Percentiles rank a stretch among this genome's conserved stretches.
Evolutionary conservation across 2,797 vertebrate species (phyloP).

Genomic region (Channa striata): DNA sequence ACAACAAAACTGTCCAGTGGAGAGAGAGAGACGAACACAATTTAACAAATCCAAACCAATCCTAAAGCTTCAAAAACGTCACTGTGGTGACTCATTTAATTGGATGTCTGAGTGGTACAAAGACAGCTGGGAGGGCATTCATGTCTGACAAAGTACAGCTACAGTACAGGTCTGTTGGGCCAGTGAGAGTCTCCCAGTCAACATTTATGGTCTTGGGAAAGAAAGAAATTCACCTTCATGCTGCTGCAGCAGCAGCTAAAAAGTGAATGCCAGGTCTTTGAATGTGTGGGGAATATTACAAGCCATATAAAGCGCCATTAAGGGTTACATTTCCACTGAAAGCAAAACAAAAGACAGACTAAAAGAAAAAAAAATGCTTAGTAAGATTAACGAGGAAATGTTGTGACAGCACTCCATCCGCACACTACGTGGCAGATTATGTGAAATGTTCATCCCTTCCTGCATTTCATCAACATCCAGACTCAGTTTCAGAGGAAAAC

Average conservation of each 20-base stretch:
- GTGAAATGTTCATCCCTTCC: not conserved
- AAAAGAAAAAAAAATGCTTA: not conserved
- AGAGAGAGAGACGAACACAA: not conserved
- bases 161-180: slow-evolving; percentile 22
- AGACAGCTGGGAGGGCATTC: slow-evolving; percentile 32
- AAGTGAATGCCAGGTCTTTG: too few relatives aligned
- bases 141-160: slow-evolving; percentile 15
- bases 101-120: not conserved
- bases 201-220: too few relatives aligned
- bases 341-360: not conserved
- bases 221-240: too few relatives aligned
- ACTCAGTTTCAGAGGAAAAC: slow-evolving; percentile 13
- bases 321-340: too few relatives aligned
- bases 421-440: not conserved
- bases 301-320: not conserved
- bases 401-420: too few relatives aligned
- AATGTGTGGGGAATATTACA: not conserved
- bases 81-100: not conserved
- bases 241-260: too few relatives aligned
- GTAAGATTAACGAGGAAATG: too few relatives aligned
- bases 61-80: too few relatives aligned
- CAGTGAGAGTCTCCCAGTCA: not conserved
- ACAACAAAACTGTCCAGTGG: too few relatives aligned
- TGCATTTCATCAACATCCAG: not conserved
- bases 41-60: not conserved